Conservation (phyloP, 2,113 vertebrate species). For the Myrmophylax atrothorax region DNA sequence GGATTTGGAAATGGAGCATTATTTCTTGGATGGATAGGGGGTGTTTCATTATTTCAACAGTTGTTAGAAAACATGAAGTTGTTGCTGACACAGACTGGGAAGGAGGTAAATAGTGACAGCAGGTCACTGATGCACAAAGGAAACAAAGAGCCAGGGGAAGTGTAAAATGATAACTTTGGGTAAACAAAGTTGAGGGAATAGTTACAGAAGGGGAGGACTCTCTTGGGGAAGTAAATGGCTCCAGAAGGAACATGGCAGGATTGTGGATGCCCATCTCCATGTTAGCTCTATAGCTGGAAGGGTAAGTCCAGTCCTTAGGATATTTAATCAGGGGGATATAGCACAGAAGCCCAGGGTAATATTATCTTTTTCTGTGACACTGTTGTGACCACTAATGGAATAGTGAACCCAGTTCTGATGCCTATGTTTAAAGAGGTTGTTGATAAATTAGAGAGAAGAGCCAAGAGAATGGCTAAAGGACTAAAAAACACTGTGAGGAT, state of each 20-base stretch:
- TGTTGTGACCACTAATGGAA: constrained; percentile 50
- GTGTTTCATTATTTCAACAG: not conserved
- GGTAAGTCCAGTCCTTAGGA: not conserved
- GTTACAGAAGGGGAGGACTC: not conserved
- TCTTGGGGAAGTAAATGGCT: not conserved
- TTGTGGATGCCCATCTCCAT: not conserved
- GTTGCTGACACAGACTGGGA: not conserved
- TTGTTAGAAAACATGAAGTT: not conserved
- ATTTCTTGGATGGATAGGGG: not conserved
- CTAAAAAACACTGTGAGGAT: constrained; percentile 56
- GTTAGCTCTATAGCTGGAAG: not conserved
- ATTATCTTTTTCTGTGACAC: constrained; percentile 30
- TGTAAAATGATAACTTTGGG: not conserved
- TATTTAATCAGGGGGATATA: constrained; percentile 11
- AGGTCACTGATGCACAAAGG: not conserved
- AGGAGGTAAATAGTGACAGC: rapidly evolving
- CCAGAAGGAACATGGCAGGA: not conserved
- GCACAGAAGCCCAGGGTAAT: not conserved
- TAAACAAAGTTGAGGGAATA: not conserved
- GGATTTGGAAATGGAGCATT: not conserved
- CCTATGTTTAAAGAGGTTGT: constrained; percentile 62
- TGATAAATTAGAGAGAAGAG: constrained; percentile 59
- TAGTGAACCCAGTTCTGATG: not conserved
- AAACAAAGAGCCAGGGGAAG: not conserved
- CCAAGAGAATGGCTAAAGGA: constrained; percentile 51